Evolutionary conservation across 2,113 vertebrate genomes (phyloP).

Genomic region (Ibidorhyncha struthersii): DNA sequence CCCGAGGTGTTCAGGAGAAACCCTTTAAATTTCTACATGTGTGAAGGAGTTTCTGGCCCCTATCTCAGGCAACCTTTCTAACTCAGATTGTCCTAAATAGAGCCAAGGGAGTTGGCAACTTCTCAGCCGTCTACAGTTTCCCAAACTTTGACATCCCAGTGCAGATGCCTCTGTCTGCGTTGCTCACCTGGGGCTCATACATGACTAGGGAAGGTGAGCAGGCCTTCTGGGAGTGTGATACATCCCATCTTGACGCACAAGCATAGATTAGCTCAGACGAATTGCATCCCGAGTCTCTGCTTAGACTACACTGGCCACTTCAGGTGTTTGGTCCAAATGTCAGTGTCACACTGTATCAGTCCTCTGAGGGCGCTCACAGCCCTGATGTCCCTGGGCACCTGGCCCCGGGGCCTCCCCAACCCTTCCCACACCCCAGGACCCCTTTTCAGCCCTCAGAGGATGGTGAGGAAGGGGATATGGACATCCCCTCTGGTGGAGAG

Average conservation of each 20-base stretch:
- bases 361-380: neutral
- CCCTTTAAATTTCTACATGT: neutral
- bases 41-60: neutral
- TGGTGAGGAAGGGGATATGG: neutral
- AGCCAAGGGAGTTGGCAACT: neutral
- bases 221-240: neutral
- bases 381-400: neutral
- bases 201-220: rapidly evolving
- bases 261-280: neutral
- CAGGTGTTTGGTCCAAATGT: neutral
- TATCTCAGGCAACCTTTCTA: neutral
- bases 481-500: neutral
- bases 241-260: neutral
- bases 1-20: neutral
- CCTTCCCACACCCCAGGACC: neutral
- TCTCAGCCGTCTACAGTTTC: neutral
- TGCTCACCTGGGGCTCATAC: rapidly evolving
- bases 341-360: neutral
- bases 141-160: neutral
- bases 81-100: neutral
- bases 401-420: rapidly evolving
- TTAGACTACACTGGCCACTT: neutral
- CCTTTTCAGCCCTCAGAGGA: neutral
- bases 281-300: neutral
- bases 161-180: neutral